phyloP scores from a whole-genome alignment of 2,797 vertebrate species.

The Enteromius afrohamiltoni region DNA sequence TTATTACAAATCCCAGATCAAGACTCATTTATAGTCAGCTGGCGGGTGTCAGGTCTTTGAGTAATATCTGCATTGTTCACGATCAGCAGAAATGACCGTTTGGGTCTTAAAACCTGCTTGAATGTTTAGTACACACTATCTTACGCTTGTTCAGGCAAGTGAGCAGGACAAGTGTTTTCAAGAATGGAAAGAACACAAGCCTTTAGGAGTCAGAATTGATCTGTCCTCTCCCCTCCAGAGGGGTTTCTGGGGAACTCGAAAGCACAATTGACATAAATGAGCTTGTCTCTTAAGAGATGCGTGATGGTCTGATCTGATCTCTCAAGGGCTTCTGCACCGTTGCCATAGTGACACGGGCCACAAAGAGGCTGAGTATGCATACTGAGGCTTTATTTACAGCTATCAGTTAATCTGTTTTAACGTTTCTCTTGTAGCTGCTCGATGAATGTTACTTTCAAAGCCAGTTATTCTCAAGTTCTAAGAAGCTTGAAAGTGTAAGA shows the following conservation, averaged over 20 bases:
- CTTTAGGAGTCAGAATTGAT: slow-evolving; percentile 7
- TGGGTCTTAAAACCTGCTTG: not conserved
- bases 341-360: slow-evolving; percentile 53
- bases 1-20: not conserved
- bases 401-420: not conserved
- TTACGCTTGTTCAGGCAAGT: not conserved
- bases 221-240: not conserved
- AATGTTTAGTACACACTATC: not conserved
- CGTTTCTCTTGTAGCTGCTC: not conserved
- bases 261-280: slow-evolving; percentile 19
- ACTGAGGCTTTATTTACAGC: slow-evolving; percentile 47
- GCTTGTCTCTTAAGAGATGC: slow-evolving; percentile 26
- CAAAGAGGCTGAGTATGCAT: slow-evolving; percentile 55
- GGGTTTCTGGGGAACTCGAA: slow-evolving; percentile 25
- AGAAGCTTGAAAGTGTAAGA: not conserved
- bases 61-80: not conserved
- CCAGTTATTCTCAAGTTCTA: not conserved
- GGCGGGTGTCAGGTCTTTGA: not conserved
- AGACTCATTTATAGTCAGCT: not conserved
- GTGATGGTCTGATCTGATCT: slow-evolving; percentile 38
- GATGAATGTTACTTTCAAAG: not conserved
- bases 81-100: not conserved
- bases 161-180: not conserved
- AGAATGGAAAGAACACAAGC: not conserved
- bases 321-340: slow-evolving; percentile 45